These are phyloP conservation scores for Sebastes schlegelii DNA, from an alignment of 2,113 vertebrate species.

Conservation along the genomic window DNA sequence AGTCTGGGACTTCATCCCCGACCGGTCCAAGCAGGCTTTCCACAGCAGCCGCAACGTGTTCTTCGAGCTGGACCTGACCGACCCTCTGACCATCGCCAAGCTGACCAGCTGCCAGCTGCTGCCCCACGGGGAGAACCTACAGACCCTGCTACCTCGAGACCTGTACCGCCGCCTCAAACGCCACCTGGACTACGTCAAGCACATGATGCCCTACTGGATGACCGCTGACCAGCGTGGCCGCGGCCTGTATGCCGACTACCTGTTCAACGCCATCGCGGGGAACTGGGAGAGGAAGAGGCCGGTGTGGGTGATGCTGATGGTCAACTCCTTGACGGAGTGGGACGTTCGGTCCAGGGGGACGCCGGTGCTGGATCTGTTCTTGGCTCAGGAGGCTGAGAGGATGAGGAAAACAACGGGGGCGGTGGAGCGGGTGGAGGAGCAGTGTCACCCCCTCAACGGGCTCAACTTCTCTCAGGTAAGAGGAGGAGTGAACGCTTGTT, in stretches of 20 bases:
- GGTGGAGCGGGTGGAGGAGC: constrained; percentile 96
- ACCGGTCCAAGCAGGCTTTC: constrained; percentile 94
- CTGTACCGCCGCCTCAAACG: constrained; percentile 96
- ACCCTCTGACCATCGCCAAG: constrained; percentile 95
- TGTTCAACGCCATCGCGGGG: constrained; percentile 96
- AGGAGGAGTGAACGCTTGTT: background rate
- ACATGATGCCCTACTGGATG: constrained; percentile 99
- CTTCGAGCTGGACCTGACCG: constrained; percentile 96
- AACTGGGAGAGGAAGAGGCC: constrained; percentile 99
- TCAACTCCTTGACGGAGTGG: constrained; percentile 96
- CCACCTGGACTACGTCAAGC: constrained; percentile 97
- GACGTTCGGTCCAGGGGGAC: constrained; percentile 95
- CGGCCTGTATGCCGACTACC: constrained; percentile 95
- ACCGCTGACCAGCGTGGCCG: constrained; percentile 94
- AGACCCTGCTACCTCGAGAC: constrained; percentile 92
- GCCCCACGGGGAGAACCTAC: constrained; percentile 94
- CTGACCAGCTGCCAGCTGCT: constrained; percentile 97
- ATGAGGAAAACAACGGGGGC: constrained; percentile 94
- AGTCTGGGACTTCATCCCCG: constrained; percentile 96
- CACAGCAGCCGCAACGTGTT: constrained; percentile 90
- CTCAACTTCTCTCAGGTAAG: constrained; percentile 98
- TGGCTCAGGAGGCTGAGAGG: constrained; percentile 95
- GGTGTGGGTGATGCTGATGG: constrained; percentile 99
- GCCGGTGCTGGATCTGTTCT: constrained; percentile 94
- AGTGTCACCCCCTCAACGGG: constrained; percentile 96